Conservation (phyloP, 1,140 invertebrate genomes). For the Latrodectus geometricus region DNA sequence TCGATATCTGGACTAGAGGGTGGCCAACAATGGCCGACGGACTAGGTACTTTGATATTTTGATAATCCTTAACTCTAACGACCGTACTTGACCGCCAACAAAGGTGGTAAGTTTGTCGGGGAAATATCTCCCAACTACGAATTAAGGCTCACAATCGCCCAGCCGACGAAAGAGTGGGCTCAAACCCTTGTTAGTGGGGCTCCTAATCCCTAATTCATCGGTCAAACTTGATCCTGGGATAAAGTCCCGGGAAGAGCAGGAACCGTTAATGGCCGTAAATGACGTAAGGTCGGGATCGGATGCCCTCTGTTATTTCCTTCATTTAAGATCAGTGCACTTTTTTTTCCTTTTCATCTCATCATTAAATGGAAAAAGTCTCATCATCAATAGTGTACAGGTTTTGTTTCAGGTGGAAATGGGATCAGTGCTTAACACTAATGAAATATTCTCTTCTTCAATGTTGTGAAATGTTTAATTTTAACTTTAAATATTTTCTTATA, state of each 20-base stretch:
- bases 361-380: too few species aligned
- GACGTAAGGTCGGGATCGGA: constrained; percentile 35
- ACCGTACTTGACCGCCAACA: constrained; percentile 35
- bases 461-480: too few species aligned
- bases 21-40: constrained; percentile 6
- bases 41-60: background rate
- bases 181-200: background rate
- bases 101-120: constrained; percentile 36
- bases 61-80: constrained; percentile 28
- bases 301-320: background rate
- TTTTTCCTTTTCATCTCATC: too few species aligned
- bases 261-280: constrained; percentile 31
- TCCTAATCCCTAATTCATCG: constrained; percentile 46
- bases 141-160: constrained; percentile 46
- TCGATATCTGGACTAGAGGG: too few species aligned
- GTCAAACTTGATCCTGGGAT: constrained; percentile 42
- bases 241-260: background rate
- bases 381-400: too few species aligned
- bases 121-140: constrained; percentile 43
- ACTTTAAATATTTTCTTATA: too few species aligned
- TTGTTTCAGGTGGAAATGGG: too few species aligned
- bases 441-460: too few species aligned
- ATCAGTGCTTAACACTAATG: too few species aligned
- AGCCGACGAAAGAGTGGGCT: background rate
- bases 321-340: background rate